These are phyloP conservation scores for Sigmodon hispidus DNA, from an alignment of 2,113 vertebrate species.

Conservation along the genomic window DNA sequence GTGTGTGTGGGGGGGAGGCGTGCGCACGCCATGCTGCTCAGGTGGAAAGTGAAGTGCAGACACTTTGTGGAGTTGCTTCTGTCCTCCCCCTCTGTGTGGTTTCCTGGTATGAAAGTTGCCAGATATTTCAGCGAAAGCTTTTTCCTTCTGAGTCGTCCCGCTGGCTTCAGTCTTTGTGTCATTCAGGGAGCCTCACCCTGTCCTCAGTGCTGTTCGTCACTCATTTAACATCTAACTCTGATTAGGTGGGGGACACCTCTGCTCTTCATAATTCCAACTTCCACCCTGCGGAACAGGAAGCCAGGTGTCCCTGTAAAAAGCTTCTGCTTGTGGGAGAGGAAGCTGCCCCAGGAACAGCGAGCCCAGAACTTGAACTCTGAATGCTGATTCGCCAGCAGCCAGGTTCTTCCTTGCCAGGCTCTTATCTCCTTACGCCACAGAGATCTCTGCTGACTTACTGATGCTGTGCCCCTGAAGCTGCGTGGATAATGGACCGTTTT, in stretches of 20 bases:
- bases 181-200: fast-evolving
- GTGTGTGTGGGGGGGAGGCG: not conserved
- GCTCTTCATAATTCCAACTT: fast-evolving
- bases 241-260: fast-evolving
- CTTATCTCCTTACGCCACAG: not conserved
- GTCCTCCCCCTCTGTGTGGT: not conserved
- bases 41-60: not conserved
- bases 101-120: not conserved
- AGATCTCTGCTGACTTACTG: not conserved
- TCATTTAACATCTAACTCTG: not conserved
- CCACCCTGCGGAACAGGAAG: not conserved
- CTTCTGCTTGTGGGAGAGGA: not conserved
- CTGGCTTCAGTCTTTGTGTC: not conserved
- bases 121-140: not conserved
- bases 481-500: fast-evolving
- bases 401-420: fast-evolving
- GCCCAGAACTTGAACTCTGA: fast-evolving
- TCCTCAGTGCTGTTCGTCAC: not conserved
- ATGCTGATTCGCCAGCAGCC: not conserved
- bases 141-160: not conserved
- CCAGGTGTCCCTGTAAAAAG: not conserved
- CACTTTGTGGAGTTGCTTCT: not conserved
- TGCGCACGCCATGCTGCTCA: not conserved
- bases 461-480: not conserved
- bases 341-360: not conserved